Evolutionary conservation across 2,113 vertebrate species (phyloP).

Genomic region (Xyliphius kryptos): DNA sequence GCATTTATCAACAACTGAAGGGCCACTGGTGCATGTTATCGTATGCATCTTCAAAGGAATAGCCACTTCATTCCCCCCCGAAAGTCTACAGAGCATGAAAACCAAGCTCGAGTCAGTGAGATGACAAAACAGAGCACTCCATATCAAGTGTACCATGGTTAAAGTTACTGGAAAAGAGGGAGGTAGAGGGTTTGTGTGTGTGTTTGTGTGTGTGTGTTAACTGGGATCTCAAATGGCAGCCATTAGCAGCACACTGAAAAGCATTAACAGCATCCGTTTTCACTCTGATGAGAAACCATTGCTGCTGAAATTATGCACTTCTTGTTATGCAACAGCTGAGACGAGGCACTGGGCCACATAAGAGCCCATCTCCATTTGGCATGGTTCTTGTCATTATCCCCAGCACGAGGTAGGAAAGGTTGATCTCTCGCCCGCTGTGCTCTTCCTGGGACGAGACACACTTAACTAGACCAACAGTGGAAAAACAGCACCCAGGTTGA

Average conservation of each 20-base stretch:
- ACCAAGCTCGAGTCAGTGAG: slow-evolving; percentile 2
- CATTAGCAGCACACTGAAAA: slow-evolving; percentile 31
- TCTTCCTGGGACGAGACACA: background rate
- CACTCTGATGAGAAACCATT: slow-evolving; percentile 25
- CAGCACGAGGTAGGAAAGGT: slow-evolving; percentile 3
- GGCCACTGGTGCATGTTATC: slow-evolving; percentile 7
- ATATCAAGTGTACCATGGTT: background rate
- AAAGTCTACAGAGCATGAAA: background rate
- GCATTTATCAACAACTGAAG: slow-evolving; percentile 7
- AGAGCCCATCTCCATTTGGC: slow-evolving; percentile 12
- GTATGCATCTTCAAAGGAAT: slow-evolving; percentile 11
- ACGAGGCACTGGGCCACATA: slow-evolving; percentile 11
- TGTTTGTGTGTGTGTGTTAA: slow-evolving; percentile 16
- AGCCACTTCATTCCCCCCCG: background rate
- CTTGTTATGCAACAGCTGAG: slow-evolving; percentile 27
- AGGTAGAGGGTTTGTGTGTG: background rate
- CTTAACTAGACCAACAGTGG: slow-evolving; percentile 4
- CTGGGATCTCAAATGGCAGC: slow-evolving; percentile 36
- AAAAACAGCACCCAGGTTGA: slow-evolving; percentile 7
- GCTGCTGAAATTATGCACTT: slow-evolving; percentile 23
- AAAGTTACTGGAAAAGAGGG: background rate
- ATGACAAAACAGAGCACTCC: background rate
- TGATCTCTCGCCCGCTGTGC: slow-evolving; percentile 1
- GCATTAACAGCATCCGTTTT: slow-evolving; percentile 18
- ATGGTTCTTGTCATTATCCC: slow-evolving; percentile 9